Evolutionary conservation across 2,113 vertebrate species (phyloP).

Genomic region (Psilopsiagon aymara): DNA sequence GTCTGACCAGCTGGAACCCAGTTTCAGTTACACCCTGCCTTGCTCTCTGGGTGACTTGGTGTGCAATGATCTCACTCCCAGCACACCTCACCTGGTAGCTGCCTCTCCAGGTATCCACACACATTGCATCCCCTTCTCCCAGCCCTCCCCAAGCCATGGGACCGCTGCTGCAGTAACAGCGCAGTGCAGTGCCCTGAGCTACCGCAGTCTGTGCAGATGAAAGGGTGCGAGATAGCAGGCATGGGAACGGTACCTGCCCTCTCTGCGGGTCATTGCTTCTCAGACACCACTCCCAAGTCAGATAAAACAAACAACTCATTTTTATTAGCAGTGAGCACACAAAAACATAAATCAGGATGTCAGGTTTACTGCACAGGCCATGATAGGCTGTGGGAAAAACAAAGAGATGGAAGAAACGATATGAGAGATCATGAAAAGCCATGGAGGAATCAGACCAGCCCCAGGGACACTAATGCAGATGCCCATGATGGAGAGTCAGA

Average conservation of each 20-base stretch:
- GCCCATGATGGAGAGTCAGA: background rate
- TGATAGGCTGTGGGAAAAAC: background rate
- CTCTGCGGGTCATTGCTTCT: background rate
- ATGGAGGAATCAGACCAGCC: background rate
- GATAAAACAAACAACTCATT: constrained; percentile 58
- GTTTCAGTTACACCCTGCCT: constrained; percentile 64
- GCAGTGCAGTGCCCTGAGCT: background rate
- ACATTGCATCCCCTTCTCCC: background rate
- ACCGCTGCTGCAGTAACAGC: background rate
- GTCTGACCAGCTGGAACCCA: constrained; percentile 52
- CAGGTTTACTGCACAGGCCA: background rate
- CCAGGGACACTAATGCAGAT: background rate
- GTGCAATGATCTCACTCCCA: constrained; percentile 1
- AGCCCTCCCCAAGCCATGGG: background rate
- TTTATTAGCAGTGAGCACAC: constrained; percentile 34
- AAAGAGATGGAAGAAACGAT: background rate
- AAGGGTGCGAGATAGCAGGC: background rate
- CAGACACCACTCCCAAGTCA: constrained; percentile 43
- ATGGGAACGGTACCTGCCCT: background rate
- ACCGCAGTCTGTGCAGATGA: background rate
- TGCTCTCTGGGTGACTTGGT: constrained; percentile 20
- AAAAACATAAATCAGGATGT: constrained; percentile 2
- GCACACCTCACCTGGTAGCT: background rate
- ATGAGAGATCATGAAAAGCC: background rate
- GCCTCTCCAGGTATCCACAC: background rate